Percentiles rank a stretch among this genome's conserved stretches.
Conservation (phyloP, 2,797 vertebrate genomes). For the Hozukius guyotensis region DNA sequence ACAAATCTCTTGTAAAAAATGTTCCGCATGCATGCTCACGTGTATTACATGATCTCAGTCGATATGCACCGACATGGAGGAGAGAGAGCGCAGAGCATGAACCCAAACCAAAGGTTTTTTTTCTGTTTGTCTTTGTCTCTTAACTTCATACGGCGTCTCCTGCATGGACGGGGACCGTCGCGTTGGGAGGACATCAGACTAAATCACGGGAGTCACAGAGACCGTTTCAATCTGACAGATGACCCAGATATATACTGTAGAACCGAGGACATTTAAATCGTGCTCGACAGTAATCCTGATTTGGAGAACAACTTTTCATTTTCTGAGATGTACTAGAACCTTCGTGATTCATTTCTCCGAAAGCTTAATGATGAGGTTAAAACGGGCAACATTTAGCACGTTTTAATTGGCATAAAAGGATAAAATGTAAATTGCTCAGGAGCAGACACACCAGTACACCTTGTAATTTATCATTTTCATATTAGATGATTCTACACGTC, state of each 20-base stretch:
- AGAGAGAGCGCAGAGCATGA: neutral
- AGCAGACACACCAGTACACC: neutral
- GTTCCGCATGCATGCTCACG: neutral
- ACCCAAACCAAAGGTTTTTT: neutral
- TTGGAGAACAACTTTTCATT: neutral
- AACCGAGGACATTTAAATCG: neutral
- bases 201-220: neutral
- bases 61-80: neutral
- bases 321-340: neutral
- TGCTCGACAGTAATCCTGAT: neutral
- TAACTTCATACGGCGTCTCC: neutral
- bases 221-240: neutral
- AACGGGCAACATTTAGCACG: neutral
- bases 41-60: constrained; percentile 20
- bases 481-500: neutral
- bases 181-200: neutral
- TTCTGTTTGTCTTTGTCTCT: neutral
- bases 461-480: neutral
- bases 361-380: neutral
- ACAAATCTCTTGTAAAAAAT: neutral
- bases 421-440: neutral
- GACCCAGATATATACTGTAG: neutral
- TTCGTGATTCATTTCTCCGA: neutral
- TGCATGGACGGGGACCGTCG: neutral
- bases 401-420: neutral